Evolutionary conservation across 2,113 vertebrate genomes (phyloP).

Genomic region (Lagopus muta): DNA sequence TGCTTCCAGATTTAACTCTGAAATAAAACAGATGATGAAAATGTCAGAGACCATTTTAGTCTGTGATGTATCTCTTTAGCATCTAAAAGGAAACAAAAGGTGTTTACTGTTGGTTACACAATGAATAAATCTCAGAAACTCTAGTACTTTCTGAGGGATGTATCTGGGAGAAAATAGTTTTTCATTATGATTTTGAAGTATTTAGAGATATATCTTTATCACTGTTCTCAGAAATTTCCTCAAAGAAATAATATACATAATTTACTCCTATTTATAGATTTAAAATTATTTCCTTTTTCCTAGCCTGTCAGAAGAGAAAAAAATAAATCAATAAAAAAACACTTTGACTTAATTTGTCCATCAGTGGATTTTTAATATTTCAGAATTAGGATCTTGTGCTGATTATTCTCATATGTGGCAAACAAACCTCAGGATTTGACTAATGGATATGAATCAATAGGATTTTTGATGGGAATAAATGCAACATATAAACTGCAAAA

Average conservation of each 20-base stretch:
- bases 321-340: background rate
- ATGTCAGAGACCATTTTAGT: background rate
- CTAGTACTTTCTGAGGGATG: background rate
- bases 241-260: background rate
- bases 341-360: background rate
- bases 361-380: background rate
- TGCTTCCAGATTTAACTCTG: background rate
- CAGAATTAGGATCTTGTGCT: fast-evolving
- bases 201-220: background rate
- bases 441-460: background rate
- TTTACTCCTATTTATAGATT: background rate
- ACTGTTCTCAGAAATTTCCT: background rate
- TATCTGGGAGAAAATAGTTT: background rate
- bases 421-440: background rate
- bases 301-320: background rate
- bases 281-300: background rate
- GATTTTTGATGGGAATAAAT: background rate
- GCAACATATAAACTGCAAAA: background rate
- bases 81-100: background rate
- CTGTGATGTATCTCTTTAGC: background rate
- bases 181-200: background rate
- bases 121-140: background rate
- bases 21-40: slow-evolving; percentile 5
- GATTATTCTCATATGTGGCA: background rate
- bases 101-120: background rate